Conservation (phyloP, 2,888 invertebrate genomes). For the Camptogramma bilineatum region DNA sequence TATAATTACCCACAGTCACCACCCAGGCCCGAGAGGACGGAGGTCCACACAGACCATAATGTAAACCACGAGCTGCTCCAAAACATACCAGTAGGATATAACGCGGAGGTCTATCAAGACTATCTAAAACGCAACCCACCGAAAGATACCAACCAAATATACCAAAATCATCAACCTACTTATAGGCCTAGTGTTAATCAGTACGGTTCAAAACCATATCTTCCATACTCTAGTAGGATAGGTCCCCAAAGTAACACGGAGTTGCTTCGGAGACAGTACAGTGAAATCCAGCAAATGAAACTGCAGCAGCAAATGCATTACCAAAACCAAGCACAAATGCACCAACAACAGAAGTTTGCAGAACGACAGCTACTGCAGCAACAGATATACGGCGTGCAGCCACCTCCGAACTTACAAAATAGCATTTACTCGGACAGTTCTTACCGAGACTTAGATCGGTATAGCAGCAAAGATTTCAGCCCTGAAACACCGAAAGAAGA, state of each 20-base stretch:
- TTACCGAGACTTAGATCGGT: constrained; percentile 77
- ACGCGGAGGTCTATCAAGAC: constrained; percentile 85
- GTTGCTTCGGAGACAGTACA: constrained; percentile 85
- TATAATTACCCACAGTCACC: constrained; percentile 83
- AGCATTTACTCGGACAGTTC: constrained; percentile 80
- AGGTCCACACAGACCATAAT: constrained; percentile 75
- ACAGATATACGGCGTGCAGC: constrained; percentile 85
- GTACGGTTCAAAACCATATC: constrained; percentile 79
- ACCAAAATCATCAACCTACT: constrained; percentile 83
- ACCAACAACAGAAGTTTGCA: constrained; percentile 88
- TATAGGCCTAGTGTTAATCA: constrained; percentile 79
- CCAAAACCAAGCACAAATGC: constrained; percentile 87
- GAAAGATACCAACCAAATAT: constrained; percentile 84
- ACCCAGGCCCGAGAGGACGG: constrained; percentile 73
- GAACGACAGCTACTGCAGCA: constrained; percentile 86
- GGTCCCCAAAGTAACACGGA: constrained; percentile 86
- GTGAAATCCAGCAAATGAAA: constrained; percentile 88
- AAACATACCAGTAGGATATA: constrained; percentile 82
- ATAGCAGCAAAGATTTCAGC: constrained; percentile 77
- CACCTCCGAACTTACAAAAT: constrained; percentile 79
- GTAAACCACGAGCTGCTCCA: constrained; percentile 78
- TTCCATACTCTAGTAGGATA: constrained; percentile 81
- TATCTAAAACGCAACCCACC: constrained; percentile 85
- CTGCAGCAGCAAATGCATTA: constrained; percentile 87
- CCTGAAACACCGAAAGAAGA: constrained; percentile 71